Evolutionary conservation across 2,113 vertebrate genomes (phyloP), one percentile per base, ranked within the genome.

Genomic region (Psittacula cyanocephala): DNA sequence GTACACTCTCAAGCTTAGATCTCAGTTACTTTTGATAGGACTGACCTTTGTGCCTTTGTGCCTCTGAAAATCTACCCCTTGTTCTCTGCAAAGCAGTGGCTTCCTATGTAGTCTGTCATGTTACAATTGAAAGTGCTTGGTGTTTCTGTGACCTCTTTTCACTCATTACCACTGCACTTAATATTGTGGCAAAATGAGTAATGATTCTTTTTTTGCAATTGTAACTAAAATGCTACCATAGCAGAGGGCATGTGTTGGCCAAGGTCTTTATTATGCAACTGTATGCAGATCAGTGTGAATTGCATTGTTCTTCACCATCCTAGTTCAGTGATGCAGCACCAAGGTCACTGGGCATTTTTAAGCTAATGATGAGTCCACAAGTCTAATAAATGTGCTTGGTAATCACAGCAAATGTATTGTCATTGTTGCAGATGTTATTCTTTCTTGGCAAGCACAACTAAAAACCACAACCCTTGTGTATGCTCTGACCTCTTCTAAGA

Each of bases 381-480:
- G 69, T 91, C 95, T 92, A 81, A 90, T 86, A 93, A 95, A 96
- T 91, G 86, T 93, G 91, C 86, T 79, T 76, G 53, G 86, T 94
- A 96, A 96, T 90, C 93, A 93, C 49, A 29, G 65, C 37, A 93
- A 94, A 81, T 35, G 25, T 83, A 88, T 28, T 94, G 65, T 37
- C 80, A 65, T 60, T 90, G 82, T 72, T 1, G 1, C 90, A 94
- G 76, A 75, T 76, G 83, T 81, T 94, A 86, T 76, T 88, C 82
- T 93, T 95, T 90, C 35, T 71, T 88, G 76, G 90, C 82, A 90
- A 94, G 83, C 49, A 59, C 57, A 67, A 75, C 35, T 64, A 41
- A 96, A 93, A 75, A 24, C 33, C 22, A 55, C 29, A 85, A 59
- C 27, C 28, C 24, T 39, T 69, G 53, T 50, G 37, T 5, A 9